These are phyloP conservation scores for Coleophora flavipennella DNA, from an alignment of 2,888 invertebrate genomes.

Conservation along the genomic window DNA sequence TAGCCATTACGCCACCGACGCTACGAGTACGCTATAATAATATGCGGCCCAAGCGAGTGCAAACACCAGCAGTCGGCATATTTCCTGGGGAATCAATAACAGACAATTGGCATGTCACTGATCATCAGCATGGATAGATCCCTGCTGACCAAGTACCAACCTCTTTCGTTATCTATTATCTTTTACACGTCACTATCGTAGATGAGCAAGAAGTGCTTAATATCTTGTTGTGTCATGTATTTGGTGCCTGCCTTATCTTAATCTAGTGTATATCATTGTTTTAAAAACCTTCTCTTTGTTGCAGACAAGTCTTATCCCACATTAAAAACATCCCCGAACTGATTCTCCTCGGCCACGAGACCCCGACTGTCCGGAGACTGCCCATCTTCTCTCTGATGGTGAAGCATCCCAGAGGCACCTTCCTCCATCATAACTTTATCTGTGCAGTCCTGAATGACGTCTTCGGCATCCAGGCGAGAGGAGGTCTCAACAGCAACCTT, in stretches of 20 bases:
- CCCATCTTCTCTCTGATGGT: slow-evolving; percentile 91
- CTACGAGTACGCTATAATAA: too few relatives aligned
- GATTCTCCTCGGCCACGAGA: slow-evolving; percentile 81
- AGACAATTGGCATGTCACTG: too few relatives aligned
- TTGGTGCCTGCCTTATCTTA: neutral
- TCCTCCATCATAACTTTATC: slow-evolving; percentile 91
- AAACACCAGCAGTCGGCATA: too few relatives aligned
- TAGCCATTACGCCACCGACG: too few relatives aligned
- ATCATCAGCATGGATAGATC: too few relatives aligned
- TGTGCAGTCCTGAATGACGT: slow-evolving; percentile 91
- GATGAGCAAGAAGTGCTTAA: too few relatives aligned
- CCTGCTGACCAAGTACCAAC: too few relatives aligned
- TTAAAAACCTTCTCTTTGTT: slow-evolving; percentile 29
- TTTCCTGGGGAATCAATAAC: too few relatives aligned
- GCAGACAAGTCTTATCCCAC: slow-evolving; percentile 84
- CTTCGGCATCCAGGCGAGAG: slow-evolving; percentile 90
- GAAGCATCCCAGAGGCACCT: slow-evolving; percentile 84
- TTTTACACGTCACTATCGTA: too few relatives aligned
- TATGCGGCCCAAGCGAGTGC: too few relatives aligned
- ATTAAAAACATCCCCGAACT: slow-evolving; percentile 85
- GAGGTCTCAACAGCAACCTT: slow-evolving; percentile 86
- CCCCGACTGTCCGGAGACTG: slow-evolving; percentile 77
- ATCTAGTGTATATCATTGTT: neutral
- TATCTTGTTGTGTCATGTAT: too few relatives aligned
- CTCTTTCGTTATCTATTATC: too few relatives aligned